These are phyloP conservation scores for Noctuana brunneofusca DNA, from an alignment of 2,888 invertebrate species.

Conservation along the genomic window DNA sequence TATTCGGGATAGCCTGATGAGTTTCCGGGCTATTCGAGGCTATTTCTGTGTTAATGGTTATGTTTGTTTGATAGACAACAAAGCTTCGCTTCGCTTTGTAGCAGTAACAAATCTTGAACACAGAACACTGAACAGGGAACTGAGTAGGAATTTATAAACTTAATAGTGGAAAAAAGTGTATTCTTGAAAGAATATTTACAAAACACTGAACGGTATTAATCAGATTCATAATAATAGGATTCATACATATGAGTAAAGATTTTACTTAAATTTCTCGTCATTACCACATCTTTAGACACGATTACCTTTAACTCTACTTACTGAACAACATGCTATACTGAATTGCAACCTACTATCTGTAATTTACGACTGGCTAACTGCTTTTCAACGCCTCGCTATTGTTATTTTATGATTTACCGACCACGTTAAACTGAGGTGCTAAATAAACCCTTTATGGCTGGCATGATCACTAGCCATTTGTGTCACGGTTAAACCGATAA, in stretches of 20 bases:
- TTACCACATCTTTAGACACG: too few relatives aligned
- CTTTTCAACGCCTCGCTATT: not conserved
- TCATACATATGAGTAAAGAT: too few relatives aligned
- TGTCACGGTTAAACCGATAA: not conserved
- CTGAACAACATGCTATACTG: too few relatives aligned
- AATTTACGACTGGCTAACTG: slow-evolving; percentile 2
- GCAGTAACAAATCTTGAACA: not conserved
- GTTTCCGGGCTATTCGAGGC: not conserved
- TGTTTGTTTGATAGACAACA: slow-evolving; percentile 10
- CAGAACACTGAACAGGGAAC: not conserved
- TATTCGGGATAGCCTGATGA: not conserved
- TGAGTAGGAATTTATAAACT: not conserved
- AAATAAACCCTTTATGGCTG: not conserved
- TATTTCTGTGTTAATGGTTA: slow-evolving; percentile 4
- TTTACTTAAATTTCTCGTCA: too few relatives aligned
- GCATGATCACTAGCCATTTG: not conserved
- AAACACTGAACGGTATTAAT: too few relatives aligned
- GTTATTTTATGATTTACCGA: not conserved
- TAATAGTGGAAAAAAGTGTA: not conserved
- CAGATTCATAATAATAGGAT: too few relatives aligned
- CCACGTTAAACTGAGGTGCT: not conserved
- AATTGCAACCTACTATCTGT: not conserved
- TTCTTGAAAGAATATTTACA: too few relatives aligned
- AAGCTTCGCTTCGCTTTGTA: not conserved
- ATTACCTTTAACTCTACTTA: too few relatives aligned